A percentile compares a stretch with the other conserved stretches of the same genome.
phyloP scores from a whole-genome alignment of 2,888 invertebrate genomes.

The Apamea epomidion region DNA sequence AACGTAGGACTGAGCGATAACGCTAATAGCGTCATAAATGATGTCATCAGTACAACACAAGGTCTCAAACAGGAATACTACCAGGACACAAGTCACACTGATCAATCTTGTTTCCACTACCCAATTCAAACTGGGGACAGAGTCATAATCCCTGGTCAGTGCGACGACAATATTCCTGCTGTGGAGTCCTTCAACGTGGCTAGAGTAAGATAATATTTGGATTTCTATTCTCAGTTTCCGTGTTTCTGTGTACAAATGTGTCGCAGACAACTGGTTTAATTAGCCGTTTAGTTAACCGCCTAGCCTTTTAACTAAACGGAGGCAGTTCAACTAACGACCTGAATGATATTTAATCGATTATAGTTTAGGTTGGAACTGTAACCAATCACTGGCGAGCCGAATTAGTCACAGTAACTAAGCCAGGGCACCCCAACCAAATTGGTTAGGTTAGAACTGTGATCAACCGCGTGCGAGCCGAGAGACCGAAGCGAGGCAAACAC shows the following conservation, averaged over 20 bases:
- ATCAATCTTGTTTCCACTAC: conserved; percentile 84
- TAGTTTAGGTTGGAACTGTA: too few relatives aligned
- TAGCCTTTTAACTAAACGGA: too few relatives aligned
- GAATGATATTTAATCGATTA: too few relatives aligned
- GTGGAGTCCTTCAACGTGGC: conserved; percentile 74
- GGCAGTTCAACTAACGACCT: too few relatives aligned
- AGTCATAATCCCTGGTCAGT: conserved; percentile 83
- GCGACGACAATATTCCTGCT: conserved; percentile 78
- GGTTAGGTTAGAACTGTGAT: too few relatives aligned
- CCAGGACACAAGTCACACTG: conserved; percentile 75
- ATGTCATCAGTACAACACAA: conserved; percentile 75
- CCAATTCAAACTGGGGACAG: conserved; percentile 72
- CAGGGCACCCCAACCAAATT: too few relatives aligned
- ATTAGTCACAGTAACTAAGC: too few relatives aligned
- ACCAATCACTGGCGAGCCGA: too few relatives aligned
- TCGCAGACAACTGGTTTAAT: too few relatives aligned
- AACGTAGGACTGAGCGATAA: conserved; percentile 66
- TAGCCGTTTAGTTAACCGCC: too few relatives aligned
- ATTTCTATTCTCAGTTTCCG: neutral
- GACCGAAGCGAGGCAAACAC: too few relatives aligned
- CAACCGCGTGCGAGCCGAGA: too few relatives aligned
- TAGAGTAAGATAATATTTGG: conserved; percentile 70
- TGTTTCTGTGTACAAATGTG: neutral
- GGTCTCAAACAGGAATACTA: conserved; percentile 81
- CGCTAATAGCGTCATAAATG: conserved; percentile 71